A percentile compares a stretch with the other conserved stretches of the same genome.
Evolutionary conservation across 2,888 invertebrate genomes (phyloP).

Genomic region (Hyles lineata): DNA sequence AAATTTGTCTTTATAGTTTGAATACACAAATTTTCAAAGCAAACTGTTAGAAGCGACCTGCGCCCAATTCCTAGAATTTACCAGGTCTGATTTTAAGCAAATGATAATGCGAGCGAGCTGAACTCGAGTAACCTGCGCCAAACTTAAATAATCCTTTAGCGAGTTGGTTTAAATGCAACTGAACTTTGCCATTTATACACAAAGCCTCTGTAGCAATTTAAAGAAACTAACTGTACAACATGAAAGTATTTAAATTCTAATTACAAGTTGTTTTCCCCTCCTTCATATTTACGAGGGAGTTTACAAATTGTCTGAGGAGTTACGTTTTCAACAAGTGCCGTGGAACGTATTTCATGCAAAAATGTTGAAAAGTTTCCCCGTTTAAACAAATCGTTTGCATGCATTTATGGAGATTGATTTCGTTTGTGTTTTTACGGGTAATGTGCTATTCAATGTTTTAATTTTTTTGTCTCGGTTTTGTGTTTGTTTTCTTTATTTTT

Average conservation of each 20-base stretch:
- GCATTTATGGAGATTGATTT: conserved; percentile 25
- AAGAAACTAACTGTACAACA: conserved; percentile 41
- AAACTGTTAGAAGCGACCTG: too few species aligned
- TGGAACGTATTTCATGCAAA: conserved; percentile 24
- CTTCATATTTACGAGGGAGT: conserved; percentile 45
- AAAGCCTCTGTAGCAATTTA: conserved; percentile 29
- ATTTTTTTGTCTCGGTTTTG: neutral
- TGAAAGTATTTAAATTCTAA: conserved; percentile 49
- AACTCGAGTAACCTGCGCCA: neutral
- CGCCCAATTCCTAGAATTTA: too few species aligned
- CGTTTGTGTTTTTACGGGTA: conserved; percentile 3
- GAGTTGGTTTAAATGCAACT: conserved; percentile 11
- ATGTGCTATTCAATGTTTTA: neutral
- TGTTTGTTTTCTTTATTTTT: neutral
- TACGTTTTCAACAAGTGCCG: conserved; percentile 28
- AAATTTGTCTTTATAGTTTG: too few species aligned
- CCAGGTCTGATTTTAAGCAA: neutral
- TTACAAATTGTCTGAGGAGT: conserved; percentile 42
- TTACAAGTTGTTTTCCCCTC: conserved; percentile 45
- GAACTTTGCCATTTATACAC: conserved; percentile 18
- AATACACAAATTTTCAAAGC: too few species aligned
- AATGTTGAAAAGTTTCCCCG: conserved; percentile 12
- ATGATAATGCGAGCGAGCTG: neutral
- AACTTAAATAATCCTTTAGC: conserved; percentile 7
- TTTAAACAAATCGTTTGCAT: conserved; percentile 27